These are phyloP conservation scores for Drosophila acutilabella DNA, from an alignment of 2,888 invertebrate species.

Conservation along the genomic window DNA sequence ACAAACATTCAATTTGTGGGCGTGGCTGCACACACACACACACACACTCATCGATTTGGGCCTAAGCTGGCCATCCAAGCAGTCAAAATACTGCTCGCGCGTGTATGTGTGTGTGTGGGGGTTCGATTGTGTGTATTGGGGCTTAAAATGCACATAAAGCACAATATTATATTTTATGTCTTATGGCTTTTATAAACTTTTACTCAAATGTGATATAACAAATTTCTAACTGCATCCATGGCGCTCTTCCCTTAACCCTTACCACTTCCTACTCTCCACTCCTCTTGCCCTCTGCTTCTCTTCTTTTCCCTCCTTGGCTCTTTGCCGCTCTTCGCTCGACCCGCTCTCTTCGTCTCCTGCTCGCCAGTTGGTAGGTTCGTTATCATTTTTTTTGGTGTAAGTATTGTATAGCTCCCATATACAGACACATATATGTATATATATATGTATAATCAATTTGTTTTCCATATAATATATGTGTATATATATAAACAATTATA, in stretches of 20 bases:
- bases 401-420: conserved; percentile 75
- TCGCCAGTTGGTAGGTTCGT: conserved; percentile 48
- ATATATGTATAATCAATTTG: conserved; percentile 73
- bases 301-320: conserved; percentile 6
- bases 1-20: conserved; percentile 67
- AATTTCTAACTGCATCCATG: conserved; percentile 43
- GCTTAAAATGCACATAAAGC: conserved; percentile 77
- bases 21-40: conserved; percentile 35
- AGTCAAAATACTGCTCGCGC: background rate
- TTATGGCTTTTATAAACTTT: conserved; percentile 67
- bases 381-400: conserved; percentile 47
- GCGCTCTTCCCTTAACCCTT: background rate
- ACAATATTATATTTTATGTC: conserved; percentile 60
- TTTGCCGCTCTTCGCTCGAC: conserved; percentile 26
- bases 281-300: background rate
- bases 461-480: conserved; percentile 70
- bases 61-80: conserved; percentile 12
- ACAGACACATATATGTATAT: conserved; percentile 71
- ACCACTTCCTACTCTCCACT: background rate
- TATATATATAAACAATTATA: conserved; percentile 80
- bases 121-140: conserved; percentile 37
- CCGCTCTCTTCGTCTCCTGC: background rate
- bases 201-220: conserved; percentile 65
- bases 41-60: conserved; percentile 3
- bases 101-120: conserved; percentile 27